phyloP scores from a whole-genome alignment of 2,888 invertebrate genomes.

The Pristionchus fissidentatus region DNA sequence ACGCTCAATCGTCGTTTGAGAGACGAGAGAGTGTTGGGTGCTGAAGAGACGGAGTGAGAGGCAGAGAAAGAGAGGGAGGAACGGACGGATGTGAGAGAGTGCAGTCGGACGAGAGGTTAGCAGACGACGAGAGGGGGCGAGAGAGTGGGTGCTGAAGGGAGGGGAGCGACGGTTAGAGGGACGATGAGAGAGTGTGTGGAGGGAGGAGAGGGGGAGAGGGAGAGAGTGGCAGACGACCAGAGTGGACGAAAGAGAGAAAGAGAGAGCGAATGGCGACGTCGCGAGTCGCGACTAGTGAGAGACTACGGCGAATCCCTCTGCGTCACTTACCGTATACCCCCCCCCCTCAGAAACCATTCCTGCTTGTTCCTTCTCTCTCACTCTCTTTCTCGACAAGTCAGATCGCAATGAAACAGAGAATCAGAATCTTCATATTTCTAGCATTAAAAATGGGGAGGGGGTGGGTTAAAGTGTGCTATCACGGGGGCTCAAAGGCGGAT shows the following conservation, averaged over 20 bases:
- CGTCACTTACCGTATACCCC: slow-evolving; percentile 3
- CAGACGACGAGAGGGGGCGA: not conserved
- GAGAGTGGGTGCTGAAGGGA: not conserved
- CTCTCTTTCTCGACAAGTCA: not conserved
- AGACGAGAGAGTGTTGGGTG: not conserved
- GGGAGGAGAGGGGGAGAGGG: not conserved
- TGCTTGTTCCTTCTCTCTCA: not conserved
- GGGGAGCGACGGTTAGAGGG: slow-evolving; percentile 15
- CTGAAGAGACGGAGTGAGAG: slow-evolving; percentile 1
- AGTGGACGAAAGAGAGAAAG: not conserved
- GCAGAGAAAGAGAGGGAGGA: not conserved
- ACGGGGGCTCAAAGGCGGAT: no score
- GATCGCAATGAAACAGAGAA: no score
- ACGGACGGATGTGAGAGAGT: not conserved
- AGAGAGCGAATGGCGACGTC: slow-evolving; percentile 1
- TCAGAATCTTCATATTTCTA: no score
- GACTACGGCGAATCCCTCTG: not conserved
- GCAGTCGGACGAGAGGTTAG: not conserved
- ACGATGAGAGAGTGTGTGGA: not conserved
- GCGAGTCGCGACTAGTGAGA: not conserved
- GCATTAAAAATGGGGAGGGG: not conserved
- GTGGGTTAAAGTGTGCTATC: no score
- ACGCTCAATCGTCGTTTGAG: not conserved
- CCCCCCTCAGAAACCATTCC: slow-evolving; percentile 13
- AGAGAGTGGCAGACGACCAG: not conserved